Conservation (phyloP, 2,888 invertebrate species). For the Smittia aterrima region DNA sequence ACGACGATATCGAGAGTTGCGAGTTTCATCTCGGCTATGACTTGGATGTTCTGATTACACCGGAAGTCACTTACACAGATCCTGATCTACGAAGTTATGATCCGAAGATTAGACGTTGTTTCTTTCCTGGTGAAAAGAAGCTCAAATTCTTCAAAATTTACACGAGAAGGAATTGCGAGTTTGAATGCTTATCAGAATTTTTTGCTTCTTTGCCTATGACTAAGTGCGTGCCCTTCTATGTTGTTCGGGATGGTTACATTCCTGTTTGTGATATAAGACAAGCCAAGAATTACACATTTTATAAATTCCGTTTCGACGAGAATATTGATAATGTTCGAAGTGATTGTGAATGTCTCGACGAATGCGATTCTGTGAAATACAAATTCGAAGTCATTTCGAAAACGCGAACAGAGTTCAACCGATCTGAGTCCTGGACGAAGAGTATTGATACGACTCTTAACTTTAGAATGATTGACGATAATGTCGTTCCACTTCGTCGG, state of each 20-base stretch:
- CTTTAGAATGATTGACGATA: not conserved
- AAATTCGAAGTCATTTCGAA: not conserved
- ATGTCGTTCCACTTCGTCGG: not conserved
- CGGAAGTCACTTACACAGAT: not conserved
- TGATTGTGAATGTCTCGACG: not conserved
- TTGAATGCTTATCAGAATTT: slow-evolving; percentile 45
- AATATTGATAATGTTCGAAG: too few species aligned
- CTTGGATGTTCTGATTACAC: not conserved
- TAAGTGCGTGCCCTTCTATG: not conserved
- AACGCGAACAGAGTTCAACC: too few species aligned
- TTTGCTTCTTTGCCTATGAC: slow-evolving; percentile 10
- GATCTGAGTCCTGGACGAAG: too few species aligned
- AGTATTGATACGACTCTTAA: not conserved
- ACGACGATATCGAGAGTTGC: not conserved
- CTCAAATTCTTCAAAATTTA: slow-evolving; percentile 46
- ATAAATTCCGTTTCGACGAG: not conserved
- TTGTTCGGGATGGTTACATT: not conserved
- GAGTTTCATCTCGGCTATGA: slow-evolving; percentile 7
- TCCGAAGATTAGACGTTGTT: slow-evolving; percentile 45
- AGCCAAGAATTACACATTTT: too few species aligned
- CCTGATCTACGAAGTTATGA: not conserved
- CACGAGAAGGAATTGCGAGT: slow-evolving; percentile 46
- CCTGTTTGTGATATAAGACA: not conserved
- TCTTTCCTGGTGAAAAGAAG: slow-evolving; percentile 45
- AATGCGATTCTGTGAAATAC: not conserved